These are phyloP conservation scores for Rhopalosiphum padi DNA, from an alignment of 1,140 invertebrate genomes.

Conservation along the genomic window DNA sequence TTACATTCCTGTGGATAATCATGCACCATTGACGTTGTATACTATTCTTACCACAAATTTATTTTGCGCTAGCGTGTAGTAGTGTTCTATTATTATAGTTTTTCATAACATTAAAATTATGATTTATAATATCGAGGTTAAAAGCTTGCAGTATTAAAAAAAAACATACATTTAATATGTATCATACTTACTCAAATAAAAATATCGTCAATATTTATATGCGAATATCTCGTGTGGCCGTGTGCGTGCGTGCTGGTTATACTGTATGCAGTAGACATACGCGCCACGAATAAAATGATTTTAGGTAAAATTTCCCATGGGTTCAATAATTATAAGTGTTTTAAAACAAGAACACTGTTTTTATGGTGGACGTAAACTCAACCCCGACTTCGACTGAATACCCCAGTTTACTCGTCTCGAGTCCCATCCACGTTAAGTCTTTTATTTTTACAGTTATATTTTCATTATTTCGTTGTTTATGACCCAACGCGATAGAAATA, in stretches of 20 bases:
- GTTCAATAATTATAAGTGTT: conserved; percentile 7
- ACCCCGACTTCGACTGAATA: not conserved
- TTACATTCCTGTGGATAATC: not conserved
- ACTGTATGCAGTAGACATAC: not conserved
- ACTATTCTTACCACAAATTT: not conserved
- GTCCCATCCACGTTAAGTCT: not conserved
- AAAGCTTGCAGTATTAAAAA: not conserved
- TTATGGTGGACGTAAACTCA: not conserved
- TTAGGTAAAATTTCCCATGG: conserved; percentile 40
- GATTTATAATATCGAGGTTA: not conserved
- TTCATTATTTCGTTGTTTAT: conserved; percentile 11
- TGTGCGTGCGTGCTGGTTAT: not conserved
- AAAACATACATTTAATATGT: not conserved
- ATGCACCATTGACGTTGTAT: not conserved
- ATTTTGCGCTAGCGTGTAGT: not conserved
- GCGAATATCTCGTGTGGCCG: not conserved
- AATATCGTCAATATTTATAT: not conserved
- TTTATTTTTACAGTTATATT: conserved; percentile 19
- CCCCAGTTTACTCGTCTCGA: not conserved
- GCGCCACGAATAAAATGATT: not conserved
- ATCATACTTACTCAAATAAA: not conserved
- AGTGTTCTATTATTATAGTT: not conserved
- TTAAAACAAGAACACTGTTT: not conserved
- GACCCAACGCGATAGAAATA: not conserved
- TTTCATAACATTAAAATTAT: not conserved